Evolutionary conservation across 2,888 invertebrate species (phyloP).

Genomic region (Drosophila lacicola): DNA sequence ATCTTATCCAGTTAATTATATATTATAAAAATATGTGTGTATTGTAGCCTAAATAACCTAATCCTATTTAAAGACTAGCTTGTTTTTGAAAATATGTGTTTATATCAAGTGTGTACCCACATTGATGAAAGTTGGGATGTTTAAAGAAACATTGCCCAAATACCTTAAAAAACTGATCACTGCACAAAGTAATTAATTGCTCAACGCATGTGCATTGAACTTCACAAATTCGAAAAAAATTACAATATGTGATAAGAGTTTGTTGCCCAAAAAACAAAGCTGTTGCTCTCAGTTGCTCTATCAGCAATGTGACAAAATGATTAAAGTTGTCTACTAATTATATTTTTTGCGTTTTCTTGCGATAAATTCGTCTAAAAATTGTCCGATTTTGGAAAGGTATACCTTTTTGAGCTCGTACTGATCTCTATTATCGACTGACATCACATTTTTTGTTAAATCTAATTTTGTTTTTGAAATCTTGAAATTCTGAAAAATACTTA

Average conservation of each 20-base stretch:
- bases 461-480: too few relatives aligned
- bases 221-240: not conserved
- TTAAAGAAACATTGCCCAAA: too few relatives aligned
- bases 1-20: not conserved
- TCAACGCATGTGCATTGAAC: conserved; percentile 6
- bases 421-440: too few relatives aligned
- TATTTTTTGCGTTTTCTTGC: not conserved
- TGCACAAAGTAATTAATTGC: too few relatives aligned
- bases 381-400: too few relatives aligned
- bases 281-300: conserved; percentile 18
- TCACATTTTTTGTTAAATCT: too few relatives aligned
- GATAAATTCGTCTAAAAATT: too few relatives aligned
- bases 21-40: not conserved
- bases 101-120: too few relatives aligned
- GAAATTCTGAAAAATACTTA: too few relatives aligned
- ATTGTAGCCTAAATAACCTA: not conserved
- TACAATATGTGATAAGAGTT: conserved; percentile 11
- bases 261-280: conserved; percentile 9
- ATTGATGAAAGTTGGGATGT: too few relatives aligned
- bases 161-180: too few relatives aligned
- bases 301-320: conserved; percentile 13
- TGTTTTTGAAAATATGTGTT: not conserved
- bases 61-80: not conserved
- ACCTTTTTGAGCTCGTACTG: too few relatives aligned
- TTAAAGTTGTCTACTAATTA: not conserved